These are phyloP conservation scores for Chloroceryle aenea DNA, from an alignment of 2,113 vertebrate genomes.

Conservation along the genomic window DNA sequence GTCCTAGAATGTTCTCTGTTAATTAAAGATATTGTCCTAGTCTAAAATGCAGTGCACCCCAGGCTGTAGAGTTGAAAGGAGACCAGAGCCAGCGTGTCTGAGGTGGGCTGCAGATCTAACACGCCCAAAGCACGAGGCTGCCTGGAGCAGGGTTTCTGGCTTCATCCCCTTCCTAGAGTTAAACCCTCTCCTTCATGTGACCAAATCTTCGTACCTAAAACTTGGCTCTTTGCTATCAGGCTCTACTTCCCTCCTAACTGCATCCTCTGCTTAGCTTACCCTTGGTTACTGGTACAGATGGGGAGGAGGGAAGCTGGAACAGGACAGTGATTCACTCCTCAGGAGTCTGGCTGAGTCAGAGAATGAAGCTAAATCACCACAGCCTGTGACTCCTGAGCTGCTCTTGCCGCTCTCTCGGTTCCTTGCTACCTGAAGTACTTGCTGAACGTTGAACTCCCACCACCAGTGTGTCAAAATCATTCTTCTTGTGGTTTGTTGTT, in stretches of 20 bases:
- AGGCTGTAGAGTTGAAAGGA: background rate
- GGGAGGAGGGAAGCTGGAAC: background rate
- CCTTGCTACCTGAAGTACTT: background rate
- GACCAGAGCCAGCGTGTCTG: background rate
- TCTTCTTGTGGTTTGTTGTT: background rate
- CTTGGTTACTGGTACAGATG: background rate
- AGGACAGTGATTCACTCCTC: background rate
- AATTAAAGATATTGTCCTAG: background rate
- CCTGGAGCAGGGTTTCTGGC: background rate
- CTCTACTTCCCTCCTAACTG: background rate
- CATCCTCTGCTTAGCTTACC: background rate
- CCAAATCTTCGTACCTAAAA: background rate
- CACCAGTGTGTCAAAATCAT: fast-evolving
- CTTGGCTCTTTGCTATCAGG: background rate
- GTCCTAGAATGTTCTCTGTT: background rate
- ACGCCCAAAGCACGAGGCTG: background rate
- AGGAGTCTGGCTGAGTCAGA: background rate
- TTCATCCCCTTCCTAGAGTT: background rate
- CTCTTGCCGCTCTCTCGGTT: background rate
- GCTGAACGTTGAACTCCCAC: fast-evolving
- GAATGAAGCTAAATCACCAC: background rate
- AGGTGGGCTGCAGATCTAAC: background rate
- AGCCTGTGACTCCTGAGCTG: background rate
- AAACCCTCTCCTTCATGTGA: background rate
- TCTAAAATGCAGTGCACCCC: background rate